phyloP scores from a whole-genome alignment of 2,797 vertebrate genomes.

The Coregonus ussuriensis region DNA sequence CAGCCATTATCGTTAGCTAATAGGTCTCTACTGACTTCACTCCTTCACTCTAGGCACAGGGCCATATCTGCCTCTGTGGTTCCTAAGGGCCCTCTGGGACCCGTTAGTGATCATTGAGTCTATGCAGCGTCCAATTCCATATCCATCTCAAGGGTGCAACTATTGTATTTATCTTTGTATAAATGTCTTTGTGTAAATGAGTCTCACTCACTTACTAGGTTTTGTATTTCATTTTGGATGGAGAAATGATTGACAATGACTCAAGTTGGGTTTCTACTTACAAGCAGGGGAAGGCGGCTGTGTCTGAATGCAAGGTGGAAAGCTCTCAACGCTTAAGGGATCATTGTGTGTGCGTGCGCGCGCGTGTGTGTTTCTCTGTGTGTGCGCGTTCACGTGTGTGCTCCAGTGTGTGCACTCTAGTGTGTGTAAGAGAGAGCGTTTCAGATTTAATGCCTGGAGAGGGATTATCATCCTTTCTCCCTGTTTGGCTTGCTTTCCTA shows the following conservation, averaged over 20 bases:
- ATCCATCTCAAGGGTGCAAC: constrained; percentile 57
- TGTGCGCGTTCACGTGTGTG: neutral
- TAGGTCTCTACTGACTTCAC: constrained; percentile 67
- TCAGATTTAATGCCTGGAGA: constrained; percentile 24
- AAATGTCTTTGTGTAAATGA: constrained; percentile 55
- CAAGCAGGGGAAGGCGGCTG: neutral
- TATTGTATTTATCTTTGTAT: constrained; percentile 45
- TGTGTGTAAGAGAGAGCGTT: constrained; percentile 27
- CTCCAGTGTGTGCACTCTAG: neutral
- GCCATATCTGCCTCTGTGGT: constrained; percentile 54
- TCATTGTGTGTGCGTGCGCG: neutral
- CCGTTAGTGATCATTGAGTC: constrained; percentile 42
- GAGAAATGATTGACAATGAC: constrained; percentile 28
- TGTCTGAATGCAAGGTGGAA: neutral
- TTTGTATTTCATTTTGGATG: constrained; percentile 43
- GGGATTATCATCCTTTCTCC: constrained; percentile 56
- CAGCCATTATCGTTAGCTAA: constrained; percentile 71
- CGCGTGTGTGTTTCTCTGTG: neutral
- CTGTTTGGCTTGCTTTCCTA: constrained; percentile 61
- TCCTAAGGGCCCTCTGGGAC: constrained; percentile 56
- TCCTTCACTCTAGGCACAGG: constrained; percentile 43
- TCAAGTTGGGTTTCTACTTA: constrained; percentile 32
- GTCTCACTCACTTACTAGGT: constrained; percentile 51
- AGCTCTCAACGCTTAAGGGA: neutral
- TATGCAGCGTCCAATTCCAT: constrained; percentile 54